Evolutionary conservation across 2,797 vertebrate genomes (phyloP).

Genomic region (Echeneis naucrates): DNA sequence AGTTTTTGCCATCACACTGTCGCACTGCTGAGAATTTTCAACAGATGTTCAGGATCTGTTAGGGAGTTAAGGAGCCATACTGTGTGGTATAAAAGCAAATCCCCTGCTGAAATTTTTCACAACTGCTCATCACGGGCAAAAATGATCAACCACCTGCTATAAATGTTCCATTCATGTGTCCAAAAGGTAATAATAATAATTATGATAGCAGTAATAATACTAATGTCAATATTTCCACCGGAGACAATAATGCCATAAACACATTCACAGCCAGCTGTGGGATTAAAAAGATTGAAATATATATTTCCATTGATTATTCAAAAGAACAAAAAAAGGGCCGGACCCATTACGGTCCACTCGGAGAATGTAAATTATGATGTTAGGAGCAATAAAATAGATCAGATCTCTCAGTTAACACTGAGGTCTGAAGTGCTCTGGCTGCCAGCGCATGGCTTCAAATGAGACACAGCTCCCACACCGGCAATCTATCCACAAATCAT

Average conservation of each 20-base stretch:
- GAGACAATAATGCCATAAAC: conserved; percentile 20
- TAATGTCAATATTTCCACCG: not conserved
- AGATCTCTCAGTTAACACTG: conserved; percentile 61
- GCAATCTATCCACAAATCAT: conserved; percentile 69
- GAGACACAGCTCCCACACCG: conserved; percentile 59
- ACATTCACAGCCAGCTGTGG: conserved; percentile 5
- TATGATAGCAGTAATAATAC: conserved; percentile 20
- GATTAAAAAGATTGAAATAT: conserved; percentile 39
- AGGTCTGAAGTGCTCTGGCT: conserved; percentile 50
- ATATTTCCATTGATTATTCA: conserved; percentile 58
- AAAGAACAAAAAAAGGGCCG: conserved; percentile 37
- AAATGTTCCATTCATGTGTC: conserved; percentile 29
- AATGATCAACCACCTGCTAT: conserved; percentile 28
- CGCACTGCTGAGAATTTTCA: conserved; percentile 54
- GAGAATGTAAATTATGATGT: conserved; percentile 71
- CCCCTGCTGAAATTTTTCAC: conserved; percentile 23
- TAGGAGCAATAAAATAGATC: conserved; percentile 59
- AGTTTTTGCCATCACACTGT: conserved; percentile 47
- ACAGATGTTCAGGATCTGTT: conserved; percentile 63
- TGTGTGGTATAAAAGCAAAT: conserved; percentile 55
- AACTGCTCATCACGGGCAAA: conserved; percentile 32
- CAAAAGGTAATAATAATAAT: conserved; percentile 34
- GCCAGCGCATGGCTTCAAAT: conserved; percentile 44
- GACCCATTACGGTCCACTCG: conserved; percentile 58
- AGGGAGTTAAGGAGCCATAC: conserved; percentile 44